Base-by-base conservation (phyloP, 2,888 invertebrate genomes). In the Pseudococcus longispinus region DNA sequence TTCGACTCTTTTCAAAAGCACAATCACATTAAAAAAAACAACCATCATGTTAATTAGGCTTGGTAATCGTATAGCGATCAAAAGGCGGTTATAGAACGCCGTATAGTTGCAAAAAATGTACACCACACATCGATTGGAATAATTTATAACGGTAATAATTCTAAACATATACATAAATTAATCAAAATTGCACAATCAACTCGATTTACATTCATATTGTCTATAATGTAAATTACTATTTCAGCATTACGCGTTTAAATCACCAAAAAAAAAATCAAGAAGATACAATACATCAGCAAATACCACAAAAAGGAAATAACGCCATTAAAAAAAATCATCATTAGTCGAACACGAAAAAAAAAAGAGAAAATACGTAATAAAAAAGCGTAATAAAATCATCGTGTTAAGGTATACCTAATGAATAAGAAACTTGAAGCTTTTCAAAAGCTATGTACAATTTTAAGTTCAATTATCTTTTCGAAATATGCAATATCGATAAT, bases 141-240 rank as follows among this genome's bases (percentile, higher is more conserved):
- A 65, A 60, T 85, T 70, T 70, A 85, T 42, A 70, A 85, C 60
- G 60, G 85, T 65, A 85, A 32, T 85, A 70, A 85, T 44, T 26
- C 60, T 65, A 85, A 85, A 85, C 29, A 55, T 85, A 85, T 37
- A 65, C 70, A 65, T 65, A 37, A 70, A 20, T 42, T 85, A 85
- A 85, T 85, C 65, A 85, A 85, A 51, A 44, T 65, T 44, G 85
- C 42, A 70, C 65, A 80, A 80, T 80, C 26, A 80, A 80, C 77
- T 80, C 20, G 29, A 80, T 80, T 80, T 80, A 80, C 77, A 80
- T 80, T 80, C 23, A 80, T 80, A 80, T 80, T 80, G 77, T 80
- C 77, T 80, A 77, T 29, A 80, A 80, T 80, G 77, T 80, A 80
- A 80, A 80, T 80, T 80, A 80, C 77, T 80, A 80, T 80, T 80